Conservation (phyloP, 2,888 invertebrate genomes). For the Apoda limacodes region DNA sequence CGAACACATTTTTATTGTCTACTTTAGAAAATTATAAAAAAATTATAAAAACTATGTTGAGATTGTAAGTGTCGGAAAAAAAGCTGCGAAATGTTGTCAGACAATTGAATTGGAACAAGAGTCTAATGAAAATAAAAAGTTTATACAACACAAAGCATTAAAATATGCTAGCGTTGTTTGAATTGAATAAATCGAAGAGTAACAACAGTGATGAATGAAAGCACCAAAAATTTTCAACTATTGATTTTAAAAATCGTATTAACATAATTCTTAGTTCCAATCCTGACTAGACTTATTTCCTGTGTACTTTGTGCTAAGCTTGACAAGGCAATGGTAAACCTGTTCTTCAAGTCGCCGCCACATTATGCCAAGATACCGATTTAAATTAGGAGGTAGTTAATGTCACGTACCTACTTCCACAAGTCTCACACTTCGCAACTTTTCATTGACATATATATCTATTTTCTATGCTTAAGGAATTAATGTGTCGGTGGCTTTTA, state of each 20-base stretch:
- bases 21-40: constrained; percentile 40
- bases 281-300: constrained; percentile 61
- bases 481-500: constrained; percentile 71
- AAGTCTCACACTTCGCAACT: constrained; percentile 55
- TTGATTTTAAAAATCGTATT: no score
- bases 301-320: constrained; percentile 26
- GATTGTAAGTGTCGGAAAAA: constrained; percentile 60
- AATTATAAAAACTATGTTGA: constrained; percentile 58
- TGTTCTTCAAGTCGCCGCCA: constrained; percentile 37
- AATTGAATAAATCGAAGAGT: no score
- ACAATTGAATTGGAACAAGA: no score
- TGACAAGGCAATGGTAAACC: constrained; percentile 37
- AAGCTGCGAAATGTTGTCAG: constrained; percentile 62
- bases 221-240: no score
- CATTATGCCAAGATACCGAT: constrained; percentile 49
- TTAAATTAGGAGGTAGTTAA: constrained; percentile 66
- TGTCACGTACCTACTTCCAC: constrained; percentile 36
- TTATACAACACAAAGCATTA: no score
- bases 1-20: constrained; percentile 60
- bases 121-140: no score
- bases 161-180: no score
- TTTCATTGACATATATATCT: constrained; percentile 57
- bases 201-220: no score
- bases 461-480: constrained; percentile 69
- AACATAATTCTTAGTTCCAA: constrained; percentile 49